Evolutionary conservation across 2,888 invertebrate species (phyloP).

Genomic region (Trichogramma evanescens): DNA sequence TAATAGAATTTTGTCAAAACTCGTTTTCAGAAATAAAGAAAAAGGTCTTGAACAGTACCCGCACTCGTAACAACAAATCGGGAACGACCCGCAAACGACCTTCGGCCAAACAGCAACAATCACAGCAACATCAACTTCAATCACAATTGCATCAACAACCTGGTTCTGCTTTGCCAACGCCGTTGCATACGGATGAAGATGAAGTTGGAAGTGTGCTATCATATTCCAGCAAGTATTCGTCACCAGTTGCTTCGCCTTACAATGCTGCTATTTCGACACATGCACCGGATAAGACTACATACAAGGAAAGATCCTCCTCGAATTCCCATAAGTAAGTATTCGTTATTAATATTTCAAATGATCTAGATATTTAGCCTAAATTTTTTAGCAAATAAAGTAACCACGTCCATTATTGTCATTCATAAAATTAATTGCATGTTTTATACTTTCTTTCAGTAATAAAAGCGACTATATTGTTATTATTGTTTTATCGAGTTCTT

Average conservation of each 20-base stretch:
- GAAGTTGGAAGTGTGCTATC: slow-evolving; percentile 46
- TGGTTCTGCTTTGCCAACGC: slow-evolving; percentile 24
- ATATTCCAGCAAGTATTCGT: slow-evolving; percentile 52
- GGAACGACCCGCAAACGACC: slow-evolving; percentile 23
- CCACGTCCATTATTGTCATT: no score
- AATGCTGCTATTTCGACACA: slow-evolving; percentile 25
- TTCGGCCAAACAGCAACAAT: not conserved
- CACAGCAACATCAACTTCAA: not conserved
- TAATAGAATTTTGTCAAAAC: not conserved
- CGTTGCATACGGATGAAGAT: slow-evolving; percentile 41
- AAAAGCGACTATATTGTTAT: no score
- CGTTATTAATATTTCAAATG: no score
- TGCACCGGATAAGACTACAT: slow-evolving; percentile 34
- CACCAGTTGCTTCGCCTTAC: slow-evolving; percentile 50
- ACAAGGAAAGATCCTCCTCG: slow-evolving; percentile 39
- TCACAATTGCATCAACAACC: not conserved
- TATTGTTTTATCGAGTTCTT: no score
- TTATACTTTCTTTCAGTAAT: no score
- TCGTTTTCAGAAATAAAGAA: slow-evolving; percentile 44
- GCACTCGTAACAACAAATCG: slow-evolving; percentile 36
- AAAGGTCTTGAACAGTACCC: slow-evolving; percentile 46
- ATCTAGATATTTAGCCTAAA: no score
- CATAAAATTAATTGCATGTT: no score
- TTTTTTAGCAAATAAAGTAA: no score
- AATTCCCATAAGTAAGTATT: no score